Evolutionary conservation across 2,888 invertebrate species (phyloP).

Genomic region (Marronus borbonicus): DNA sequence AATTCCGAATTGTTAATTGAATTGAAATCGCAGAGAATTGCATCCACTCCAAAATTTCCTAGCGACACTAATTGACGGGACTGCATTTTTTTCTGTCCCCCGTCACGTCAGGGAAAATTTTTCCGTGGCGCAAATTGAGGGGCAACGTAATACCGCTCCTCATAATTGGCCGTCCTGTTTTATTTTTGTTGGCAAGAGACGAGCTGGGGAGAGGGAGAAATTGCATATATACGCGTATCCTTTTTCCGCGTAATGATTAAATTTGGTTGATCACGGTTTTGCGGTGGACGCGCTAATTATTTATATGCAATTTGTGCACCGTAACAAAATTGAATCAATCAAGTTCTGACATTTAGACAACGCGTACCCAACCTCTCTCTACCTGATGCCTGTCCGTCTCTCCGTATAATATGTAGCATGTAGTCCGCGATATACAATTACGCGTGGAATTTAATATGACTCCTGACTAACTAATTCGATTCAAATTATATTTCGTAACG

Average conservation of each 20-base stretch:
- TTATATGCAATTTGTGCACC: conserved; percentile 36
- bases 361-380: not conserved
- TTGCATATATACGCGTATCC: conserved; percentile 17
- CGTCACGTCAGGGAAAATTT: not conserved
- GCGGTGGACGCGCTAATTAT: conserved; percentile 36
- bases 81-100: not conserved
- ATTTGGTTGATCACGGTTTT: conserved; percentile 33
- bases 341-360: conserved; percentile 34
- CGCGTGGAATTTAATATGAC: conserved; percentile 29
- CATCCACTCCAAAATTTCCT: no score
- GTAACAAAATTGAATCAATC: conserved; percentile 40
- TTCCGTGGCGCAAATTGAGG: conserved; percentile 5
- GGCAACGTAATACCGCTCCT: not conserved
- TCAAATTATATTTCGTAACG: conserved; percentile 21
- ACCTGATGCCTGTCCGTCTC: no score
- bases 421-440: conserved; percentile 22
- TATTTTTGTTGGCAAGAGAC: not conserved
- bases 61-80: not conserved
- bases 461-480: conserved; percentile 9
- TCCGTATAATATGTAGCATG: no score
- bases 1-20: no score
- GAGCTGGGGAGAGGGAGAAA: not conserved
- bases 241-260: conserved; percentile 26
- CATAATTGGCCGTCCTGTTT: not conserved
- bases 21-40: no score